These are phyloP conservation scores for Leptestheria dahalacensis DNA, from an alignment of 1,140 invertebrate genomes.

Conservation along the genomic window DNA sequence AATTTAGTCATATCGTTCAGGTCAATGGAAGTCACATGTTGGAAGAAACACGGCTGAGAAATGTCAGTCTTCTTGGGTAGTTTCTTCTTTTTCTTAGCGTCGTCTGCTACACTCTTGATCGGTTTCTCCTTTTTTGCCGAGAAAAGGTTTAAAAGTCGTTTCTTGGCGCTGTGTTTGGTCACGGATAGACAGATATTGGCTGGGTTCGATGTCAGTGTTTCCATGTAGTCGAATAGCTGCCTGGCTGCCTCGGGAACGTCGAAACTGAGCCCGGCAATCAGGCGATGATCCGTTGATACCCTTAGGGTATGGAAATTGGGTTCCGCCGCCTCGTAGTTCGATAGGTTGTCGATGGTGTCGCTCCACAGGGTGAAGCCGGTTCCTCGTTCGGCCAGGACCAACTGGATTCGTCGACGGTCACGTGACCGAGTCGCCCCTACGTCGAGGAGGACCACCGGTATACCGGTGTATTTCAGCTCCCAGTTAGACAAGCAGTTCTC, in stretches of 20 bases:
- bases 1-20: slow-evolving; percentile 46
- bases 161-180: slow-evolving; percentile 40
- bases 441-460: slow-evolving; percentile 64
- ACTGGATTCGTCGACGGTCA: slow-evolving; percentile 51
- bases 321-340: slow-evolving; percentile 39
- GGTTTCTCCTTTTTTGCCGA: slow-evolving; percentile 9
- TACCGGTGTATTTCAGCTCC: slow-evolving; percentile 60
- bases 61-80: slow-evolving; percentile 56
- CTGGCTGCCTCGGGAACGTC: slow-evolving; percentile 55
- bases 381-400: slow-evolving; percentile 63
- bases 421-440: slow-evolving; percentile 53
- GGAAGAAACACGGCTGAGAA: slow-evolving; percentile 70
- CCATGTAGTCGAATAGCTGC: slow-evolving; percentile 50
- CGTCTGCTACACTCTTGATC: slow-evolving; percentile 18
- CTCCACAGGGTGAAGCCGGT: slow-evolving; percentile 73
- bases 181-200: slow-evolving; percentile 60
- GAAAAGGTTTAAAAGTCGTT: background rate
- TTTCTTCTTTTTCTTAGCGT: slow-evolving; percentile 20
- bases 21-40: slow-evolving; percentile 67
- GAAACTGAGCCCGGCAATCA: slow-evolving; percentile 53
- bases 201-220: slow-evolving; percentile 54
- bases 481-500: slow-evolving; percentile 34
- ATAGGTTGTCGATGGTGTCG: slow-evolving; percentile 55
- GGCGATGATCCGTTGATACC: slow-evolving; percentile 48
- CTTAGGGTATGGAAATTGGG: slow-evolving; percentile 69